Evolutionary conservation across 2,888 invertebrate species (phyloP).

Genomic region (Sicus ferrugineus): DNA sequence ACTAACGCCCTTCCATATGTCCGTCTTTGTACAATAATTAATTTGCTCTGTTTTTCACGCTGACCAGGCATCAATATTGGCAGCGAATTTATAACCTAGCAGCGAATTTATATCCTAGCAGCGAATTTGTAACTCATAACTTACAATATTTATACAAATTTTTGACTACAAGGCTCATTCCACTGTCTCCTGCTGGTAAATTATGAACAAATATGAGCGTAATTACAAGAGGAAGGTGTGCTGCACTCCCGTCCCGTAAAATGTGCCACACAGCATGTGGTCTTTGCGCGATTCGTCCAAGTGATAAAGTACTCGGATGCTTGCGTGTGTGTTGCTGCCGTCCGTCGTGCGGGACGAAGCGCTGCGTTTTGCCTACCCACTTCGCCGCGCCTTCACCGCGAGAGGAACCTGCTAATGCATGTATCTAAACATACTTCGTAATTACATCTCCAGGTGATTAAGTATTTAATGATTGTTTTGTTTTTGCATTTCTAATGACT

Average conservation of each 20-base stretch:
- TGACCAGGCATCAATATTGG: constrained; percentile 53
- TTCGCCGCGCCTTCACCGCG: not conserved
- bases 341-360: constrained; percentile 11
- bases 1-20: no score
- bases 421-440: constrained; percentile 52
- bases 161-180: constrained; percentile 16
- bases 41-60: constrained; percentile 59
- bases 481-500: constrained; percentile 53
- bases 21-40: constrained; percentile 53
- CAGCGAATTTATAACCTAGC: no score
- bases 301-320: constrained; percentile 31
- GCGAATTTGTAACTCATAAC: constrained; percentile 8
- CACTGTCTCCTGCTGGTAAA: constrained; percentile 23
- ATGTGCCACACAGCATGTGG: not conserved
- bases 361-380: not conserved
- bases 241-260: constrained; percentile 2
- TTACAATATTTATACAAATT: constrained; percentile 34
- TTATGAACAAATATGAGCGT: constrained; percentile 40
- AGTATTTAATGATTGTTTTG: constrained; percentile 62
- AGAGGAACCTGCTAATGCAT: constrained; percentile 16
- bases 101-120: not conserved
- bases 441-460: constrained; percentile 63
- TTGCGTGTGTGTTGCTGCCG: constrained; percentile 30
- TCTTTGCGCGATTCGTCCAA: constrained; percentile 3
- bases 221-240: constrained; percentile 31